These are phyloP conservation scores for Alaudala cheleensis DNA, from an alignment of 2,113 vertebrate species.

Conservation along the genomic window DNA sequence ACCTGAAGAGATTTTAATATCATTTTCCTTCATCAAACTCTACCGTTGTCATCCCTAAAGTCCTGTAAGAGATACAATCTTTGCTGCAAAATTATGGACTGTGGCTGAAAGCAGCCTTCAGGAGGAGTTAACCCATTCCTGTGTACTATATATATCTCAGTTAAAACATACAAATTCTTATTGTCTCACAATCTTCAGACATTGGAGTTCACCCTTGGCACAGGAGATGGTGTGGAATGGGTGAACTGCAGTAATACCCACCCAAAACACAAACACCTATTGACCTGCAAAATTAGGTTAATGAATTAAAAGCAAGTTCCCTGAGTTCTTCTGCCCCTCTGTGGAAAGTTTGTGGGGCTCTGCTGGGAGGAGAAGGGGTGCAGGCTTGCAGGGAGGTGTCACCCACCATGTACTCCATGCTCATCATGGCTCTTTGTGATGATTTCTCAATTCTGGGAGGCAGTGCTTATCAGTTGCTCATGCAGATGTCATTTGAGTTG, in stretches of 20 bases:
- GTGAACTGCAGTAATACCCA: not conserved
- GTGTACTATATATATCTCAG: not conserved
- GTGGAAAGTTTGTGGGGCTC: not conserved
- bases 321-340: not conserved
- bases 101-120: not conserved
- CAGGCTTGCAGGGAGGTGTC: not conserved
- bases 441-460: slow-evolving; percentile 7
- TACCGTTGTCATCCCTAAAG: not conserved
- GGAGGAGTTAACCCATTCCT: not conserved
- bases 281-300: not conserved
- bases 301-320: not conserved
- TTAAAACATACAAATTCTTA: not conserved
- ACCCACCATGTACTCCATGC: fast-evolving
- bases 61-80: not conserved
- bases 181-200: not conserved
- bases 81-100: not conserved
- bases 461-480: not conserved
- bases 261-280: not conserved
- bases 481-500: not conserved
- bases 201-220: not conserved
- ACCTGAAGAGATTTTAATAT: not conserved
- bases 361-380: not conserved
- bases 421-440: not conserved
- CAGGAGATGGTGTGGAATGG: not conserved
- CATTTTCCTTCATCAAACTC: not conserved